phyloP scores from a whole-genome alignment of 2,888 invertebrate species.

The Oscheius myriophilus region DNA sequence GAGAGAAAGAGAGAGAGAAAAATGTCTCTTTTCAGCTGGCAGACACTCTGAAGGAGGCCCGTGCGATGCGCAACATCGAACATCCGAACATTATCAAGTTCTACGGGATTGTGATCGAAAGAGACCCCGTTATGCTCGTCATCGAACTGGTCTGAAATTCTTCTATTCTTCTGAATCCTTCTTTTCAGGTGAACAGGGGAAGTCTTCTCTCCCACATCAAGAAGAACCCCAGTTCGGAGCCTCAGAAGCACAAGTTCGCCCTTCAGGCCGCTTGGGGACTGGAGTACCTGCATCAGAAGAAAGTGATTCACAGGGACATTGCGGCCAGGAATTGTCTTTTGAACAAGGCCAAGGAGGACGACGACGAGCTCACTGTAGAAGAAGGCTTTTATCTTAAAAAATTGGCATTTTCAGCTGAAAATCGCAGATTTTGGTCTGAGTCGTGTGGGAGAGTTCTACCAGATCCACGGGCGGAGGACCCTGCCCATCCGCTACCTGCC shows the following conservation, averaged over 20 bases:
- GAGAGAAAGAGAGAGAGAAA: too few species aligned
- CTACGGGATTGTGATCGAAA: slow-evolving; percentile 8
- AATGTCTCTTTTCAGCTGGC: neutral
- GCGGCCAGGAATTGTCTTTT: neutral
- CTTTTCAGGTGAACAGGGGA: too few species aligned
- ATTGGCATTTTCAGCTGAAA: neutral
- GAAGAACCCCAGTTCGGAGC: too few species aligned
- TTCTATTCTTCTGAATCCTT: too few species aligned
- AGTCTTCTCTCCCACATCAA: too few species aligned
- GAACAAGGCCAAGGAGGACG: too few species aligned
- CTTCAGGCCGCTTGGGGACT: neutral
- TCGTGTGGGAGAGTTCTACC: slow-evolving; percentile 10
- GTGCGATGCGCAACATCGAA: slow-evolving; percentile 2
- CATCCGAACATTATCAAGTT: slow-evolving; percentile 9
- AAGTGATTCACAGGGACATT: slow-evolving; percentile 17
- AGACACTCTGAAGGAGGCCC: slow-evolving; percentile 13
- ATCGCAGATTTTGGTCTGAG: slow-evolving; percentile 17
- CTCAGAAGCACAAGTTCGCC: too few species aligned
- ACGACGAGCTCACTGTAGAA: too few species aligned
- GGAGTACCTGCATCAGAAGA: slow-evolving; percentile 6
- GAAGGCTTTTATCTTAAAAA: too few species aligned
- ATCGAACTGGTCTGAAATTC: slow-evolving; percentile 2
- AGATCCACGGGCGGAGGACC: neutral
- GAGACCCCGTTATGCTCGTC: slow-evolving; percentile 1
- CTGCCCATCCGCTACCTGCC: neutral